A percentile compares a stretch with the other conserved stretches of the same genome.
phyloP scores from a whole-genome alignment of 2,113 vertebrate genomes.

The Chauna torquata region DNA sequence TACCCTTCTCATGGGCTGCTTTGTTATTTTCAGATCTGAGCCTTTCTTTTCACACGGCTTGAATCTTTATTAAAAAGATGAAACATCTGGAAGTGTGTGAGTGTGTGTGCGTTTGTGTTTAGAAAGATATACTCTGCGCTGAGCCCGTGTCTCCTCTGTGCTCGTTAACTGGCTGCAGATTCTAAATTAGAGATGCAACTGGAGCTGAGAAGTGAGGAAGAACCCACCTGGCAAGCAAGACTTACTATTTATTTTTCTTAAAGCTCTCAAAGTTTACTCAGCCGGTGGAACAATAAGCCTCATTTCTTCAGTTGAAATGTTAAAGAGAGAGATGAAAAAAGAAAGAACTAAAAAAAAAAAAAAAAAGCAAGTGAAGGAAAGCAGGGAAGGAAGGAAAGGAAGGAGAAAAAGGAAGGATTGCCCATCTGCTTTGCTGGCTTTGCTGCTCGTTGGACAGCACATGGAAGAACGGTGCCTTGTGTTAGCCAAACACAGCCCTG shows the following conservation, averaged over 20 bases:
- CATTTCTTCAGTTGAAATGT: conserved; percentile 45
- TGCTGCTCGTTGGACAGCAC: not conserved
- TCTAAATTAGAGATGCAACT: conserved; percentile 56
- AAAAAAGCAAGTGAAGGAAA: fast-evolving
- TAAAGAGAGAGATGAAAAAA: not conserved
- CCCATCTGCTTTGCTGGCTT: not conserved
- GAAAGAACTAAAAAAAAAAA: not conserved
- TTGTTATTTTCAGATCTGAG: conserved; percentile 5
- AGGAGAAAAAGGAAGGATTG: not conserved
- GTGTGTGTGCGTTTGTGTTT: not conserved
- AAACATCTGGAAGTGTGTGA: conserved; percentile 47
- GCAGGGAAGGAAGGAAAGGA: not conserved
- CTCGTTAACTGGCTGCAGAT: conserved; percentile 54
- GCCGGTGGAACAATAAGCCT: conserved; percentile 39
- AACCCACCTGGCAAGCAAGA: conserved; percentile 51
- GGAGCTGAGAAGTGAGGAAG: conserved; percentile 10
- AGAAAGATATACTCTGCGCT: not conserved
- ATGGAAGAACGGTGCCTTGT: fast-evolving
- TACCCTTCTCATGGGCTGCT: not conserved
- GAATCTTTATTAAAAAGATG: conserved; percentile 12
- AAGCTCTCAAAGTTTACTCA: conserved; percentile 61
- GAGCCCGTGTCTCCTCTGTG: conserved; percentile 53
- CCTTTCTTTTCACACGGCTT: not conserved
- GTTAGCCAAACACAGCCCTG: not conserved
- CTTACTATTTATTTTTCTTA: conserved; percentile 56